Percentiles rank a stretch among this genome's conserved stretches.
These are phyloP conservation scores for Pyrocoelia pectoralis DNA, from an alignment of 2,888 invertebrate species.

Conservation along the genomic window DNA sequence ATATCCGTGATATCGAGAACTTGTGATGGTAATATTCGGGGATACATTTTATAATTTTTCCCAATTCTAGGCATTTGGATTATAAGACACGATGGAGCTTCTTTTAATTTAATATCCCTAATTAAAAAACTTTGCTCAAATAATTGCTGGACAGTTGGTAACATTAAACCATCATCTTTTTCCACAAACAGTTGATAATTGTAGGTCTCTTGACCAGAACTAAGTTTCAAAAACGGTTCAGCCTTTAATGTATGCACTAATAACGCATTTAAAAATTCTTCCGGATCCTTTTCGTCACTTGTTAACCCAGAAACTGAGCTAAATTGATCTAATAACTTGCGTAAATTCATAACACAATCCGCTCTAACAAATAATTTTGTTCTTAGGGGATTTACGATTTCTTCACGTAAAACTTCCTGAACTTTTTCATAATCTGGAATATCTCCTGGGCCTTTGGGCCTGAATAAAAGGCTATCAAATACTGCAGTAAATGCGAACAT, in stretches of 20 bases:
- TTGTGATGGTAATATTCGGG: constrained; percentile 91
- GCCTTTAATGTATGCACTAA: constrained; percentile 90
- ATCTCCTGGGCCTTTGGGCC: constrained; percentile 68
- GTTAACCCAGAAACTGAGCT: constrained; percentile 85
- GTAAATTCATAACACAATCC: constrained; percentile 94
- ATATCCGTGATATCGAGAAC: constrained; percentile 95
- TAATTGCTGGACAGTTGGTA: constrained; percentile 94
- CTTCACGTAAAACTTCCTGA: constrained; percentile 88
- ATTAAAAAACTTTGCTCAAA: constrained; percentile 95
- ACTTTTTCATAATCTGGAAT: constrained; percentile 66
- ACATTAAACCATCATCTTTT: constrained; percentile 81
- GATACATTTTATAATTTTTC: constrained; percentile 95
- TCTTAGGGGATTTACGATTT: constrained; percentile 95
- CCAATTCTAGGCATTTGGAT: constrained; percentile 98
- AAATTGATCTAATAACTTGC: constrained; percentile 85
- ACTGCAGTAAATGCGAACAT: constrained; percentile 98
- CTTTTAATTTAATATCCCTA: constrained; percentile 90
- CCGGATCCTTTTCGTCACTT: constrained; percentile 79
- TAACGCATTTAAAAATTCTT: constrained; percentile 94
- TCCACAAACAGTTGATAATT: constrained; percentile 96
- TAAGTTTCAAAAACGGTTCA: constrained; percentile 86
- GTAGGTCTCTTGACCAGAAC: constrained; percentile 91
- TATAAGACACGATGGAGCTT: constrained; percentile 93
- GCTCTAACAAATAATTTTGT: constrained; percentile 91
- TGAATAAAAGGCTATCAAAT: constrained; percentile 88